Base-by-base conservation (phyloP, 2,888 invertebrate species). In the Cacoxenus indagator region DNA sequence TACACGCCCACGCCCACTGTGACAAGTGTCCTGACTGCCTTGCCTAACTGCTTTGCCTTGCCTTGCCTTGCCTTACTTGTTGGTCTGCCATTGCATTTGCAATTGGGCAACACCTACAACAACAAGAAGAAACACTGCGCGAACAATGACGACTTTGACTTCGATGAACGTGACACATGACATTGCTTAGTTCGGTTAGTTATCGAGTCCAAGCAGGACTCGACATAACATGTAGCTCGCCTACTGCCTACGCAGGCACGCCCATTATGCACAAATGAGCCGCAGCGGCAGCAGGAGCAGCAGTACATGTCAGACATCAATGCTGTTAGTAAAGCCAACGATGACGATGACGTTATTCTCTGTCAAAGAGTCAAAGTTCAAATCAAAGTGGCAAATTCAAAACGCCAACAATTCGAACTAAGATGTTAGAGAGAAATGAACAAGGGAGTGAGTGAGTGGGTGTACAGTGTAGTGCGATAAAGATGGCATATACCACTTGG, bases 111-210 rank as follows among this genome's bases (percentile, higher is more conserved):
- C 83, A 83, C 83, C 83, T 24, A 62, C 29, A 19, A 22, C n/a
- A 37, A 2, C 82, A 83, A 73, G 73, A 77, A 76, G 79, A 74
- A 82, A 82, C 81, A 81, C 81, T 81, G 82, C 79, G 37, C 8
- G 37, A 2, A 37, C 1, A 14, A 37, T 9, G 4, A 51, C 14
- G 61, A 31, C 45, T 14, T 19, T 4, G 43, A 19, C 24, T 59
- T 57, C 14, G 59, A 19, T 37, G 54, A 59, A 67, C 67, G 67
- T 67, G 67, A 67, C 67, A 67, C 67, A 80, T 80, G 83, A 83
- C 83, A 80, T 82, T 80, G 61, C 45, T 62, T 62, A 62, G 61
- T 62, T 51, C 81, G 83, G 75, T 74, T 69, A 71, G 65, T 67
- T 59, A 68, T 64, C 64, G 64, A 65, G 68, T 55, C 57, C 67